Evolutionary conservation across 2,888 invertebrate genomes (phyloP), one percentile per base, ranked within the genome.

Genomic region (Pheosia tremula): DNA sequence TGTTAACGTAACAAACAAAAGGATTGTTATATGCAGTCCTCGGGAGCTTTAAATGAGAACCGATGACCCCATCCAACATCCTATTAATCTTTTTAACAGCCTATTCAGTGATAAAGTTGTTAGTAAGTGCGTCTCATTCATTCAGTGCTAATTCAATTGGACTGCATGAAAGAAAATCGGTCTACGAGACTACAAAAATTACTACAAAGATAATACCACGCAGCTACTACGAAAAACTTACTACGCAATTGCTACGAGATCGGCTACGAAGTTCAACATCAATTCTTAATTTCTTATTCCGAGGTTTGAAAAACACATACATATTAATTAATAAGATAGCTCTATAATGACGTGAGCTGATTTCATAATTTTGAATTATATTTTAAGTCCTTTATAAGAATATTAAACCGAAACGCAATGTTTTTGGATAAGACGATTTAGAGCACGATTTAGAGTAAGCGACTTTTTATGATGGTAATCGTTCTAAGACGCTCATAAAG

Each of bases 61-160:
- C 84, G 83, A 87, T 87, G 85, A 81, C 82, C 84, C 76, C 74
- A 75, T 80, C 76, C 83, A 79, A 85, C 86, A 82, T 84, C 80
- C 84, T 82, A 88, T 89, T 87, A 88, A 88, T 89, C 88, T 87
- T 84, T 83, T 85, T 87, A 87, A 88, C 87, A 85, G 82, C 87
- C 87, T 70, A 70, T 74, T 74, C 65, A 72, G 68, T 63, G 74
- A 74, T 74, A 69, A 63, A 63, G 64, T 64, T 69, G 69, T 72
- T 71, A 64, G 61, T n/a, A 11, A 11, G n/a, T 6, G 47, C 47
- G n/a, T 45, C n/a, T 24, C 43, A 43, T 0, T 47, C 47, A 4
- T 11, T 47, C n/a, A 5, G 4, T 47, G 11, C 47, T 47, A 47
- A n/a, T 47, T 11, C n/a, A 47, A 47, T n/a, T 47, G n/a, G n/a